Evolutionary conservation across 2,113 vertebrate genomes (phyloP), one percentile per base, ranked within the genome.

Genomic region (Crotophaga sulcirostris): DNA sequence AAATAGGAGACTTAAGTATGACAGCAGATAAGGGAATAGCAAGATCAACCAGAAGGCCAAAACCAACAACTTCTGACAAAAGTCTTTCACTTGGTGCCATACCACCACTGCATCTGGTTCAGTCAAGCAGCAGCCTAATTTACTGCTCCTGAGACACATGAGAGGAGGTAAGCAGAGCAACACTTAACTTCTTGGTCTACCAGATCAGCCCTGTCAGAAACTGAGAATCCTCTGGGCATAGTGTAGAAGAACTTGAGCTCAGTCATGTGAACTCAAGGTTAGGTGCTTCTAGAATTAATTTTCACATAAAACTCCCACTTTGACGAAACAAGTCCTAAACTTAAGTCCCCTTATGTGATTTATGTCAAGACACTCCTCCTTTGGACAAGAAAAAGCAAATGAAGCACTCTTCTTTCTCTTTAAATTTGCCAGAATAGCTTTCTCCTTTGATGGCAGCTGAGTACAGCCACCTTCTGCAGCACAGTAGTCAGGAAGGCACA

Each of bases 401-500:
- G 3, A 42, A 52, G 12, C 13, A 47, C 10, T 2, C 14, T 68
- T 31, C 47, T 16, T 54, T 29, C 25, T 31, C 38, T 67, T 66
- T 25, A 9, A 21, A 60, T 67, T 72, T 76, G 26, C 49, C 13
- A 52, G 36, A 25, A 63, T 26, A 16, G 3, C 6, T 58, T 91
- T 60, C 10, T 38, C 15, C 40, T 74, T 42, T 42, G 7, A 26
- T 1, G 2, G 33, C 24, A 51, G 45, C 45, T 66, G 13, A 40
- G 29, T 24, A 40, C 6, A 69, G 18, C 28, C 44, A 59, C 12
- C 23, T 64, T 33, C 24, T 5, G 9, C 59, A 47, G 45, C 15
- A 28, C 24, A 1, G 0, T 5, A 1, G 24, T 15, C 20, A 62
- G 40, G 17, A 62, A n/a, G 7, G 36, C 24, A 19, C 40, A 19